Evolutionary conservation across 2,797 vertebrate genomes (phyloP).

Genomic region (Adelosebastes latens): DNA sequence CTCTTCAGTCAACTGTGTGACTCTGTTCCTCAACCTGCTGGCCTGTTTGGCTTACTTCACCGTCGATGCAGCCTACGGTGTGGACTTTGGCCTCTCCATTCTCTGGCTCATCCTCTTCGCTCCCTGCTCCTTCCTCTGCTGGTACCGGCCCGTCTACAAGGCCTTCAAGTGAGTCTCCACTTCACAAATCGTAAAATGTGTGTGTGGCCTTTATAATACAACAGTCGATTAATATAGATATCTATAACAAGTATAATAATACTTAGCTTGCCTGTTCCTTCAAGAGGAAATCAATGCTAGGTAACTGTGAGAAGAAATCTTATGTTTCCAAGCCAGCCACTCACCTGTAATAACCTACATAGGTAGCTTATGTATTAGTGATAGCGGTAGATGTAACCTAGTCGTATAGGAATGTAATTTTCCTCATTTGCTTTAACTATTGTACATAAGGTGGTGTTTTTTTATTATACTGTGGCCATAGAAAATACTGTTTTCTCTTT

Average conservation of each 20-base stretch:
- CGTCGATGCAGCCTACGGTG: constrained; percentile 32
- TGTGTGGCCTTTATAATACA: not conserved
- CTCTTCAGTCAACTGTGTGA: constrained; percentile 88
- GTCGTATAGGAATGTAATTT: not conserved
- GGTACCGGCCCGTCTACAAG: constrained; percentile 97
- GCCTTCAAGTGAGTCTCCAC: constrained; percentile 90
- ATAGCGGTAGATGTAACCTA: not conserved
- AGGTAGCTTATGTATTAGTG: not conserved
- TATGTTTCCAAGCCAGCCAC: not conserved
- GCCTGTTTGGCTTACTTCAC: constrained; percentile 93
- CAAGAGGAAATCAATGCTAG: not conserved
- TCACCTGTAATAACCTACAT: not conserved
- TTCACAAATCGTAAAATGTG: not conserved
- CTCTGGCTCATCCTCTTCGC: constrained; percentile 94
- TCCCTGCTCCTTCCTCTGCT: constrained; percentile 97
- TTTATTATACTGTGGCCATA: not conserved
- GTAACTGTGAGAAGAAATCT: not conserved
- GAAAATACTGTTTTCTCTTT: not conserved
- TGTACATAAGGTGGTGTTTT: not conserved
- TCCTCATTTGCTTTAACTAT: not conserved
- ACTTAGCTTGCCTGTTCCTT: not conserved
- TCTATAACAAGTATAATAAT: not conserved
- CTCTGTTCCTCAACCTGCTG: constrained; percentile 93
- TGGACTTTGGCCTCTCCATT: constrained; percentile 94
- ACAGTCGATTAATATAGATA: not conserved